Conservation (phyloP, 2,888 invertebrate species). For the Iselma pallidipennis region DNA sequence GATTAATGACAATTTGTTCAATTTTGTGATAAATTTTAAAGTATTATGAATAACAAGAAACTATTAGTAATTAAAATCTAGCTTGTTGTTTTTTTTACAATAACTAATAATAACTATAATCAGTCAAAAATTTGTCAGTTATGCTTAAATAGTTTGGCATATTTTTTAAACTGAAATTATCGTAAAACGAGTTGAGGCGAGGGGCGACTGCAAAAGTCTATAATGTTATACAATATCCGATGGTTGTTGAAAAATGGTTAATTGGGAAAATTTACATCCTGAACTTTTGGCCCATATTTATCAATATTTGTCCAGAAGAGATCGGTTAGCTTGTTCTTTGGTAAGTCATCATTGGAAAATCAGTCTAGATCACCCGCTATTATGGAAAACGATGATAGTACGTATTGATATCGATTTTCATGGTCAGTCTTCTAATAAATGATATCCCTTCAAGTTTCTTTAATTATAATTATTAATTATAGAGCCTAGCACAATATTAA, state of each 20-base stretch:
- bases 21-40: not conserved
- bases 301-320: conserved; percentile 42
- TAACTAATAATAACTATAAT: not conserved
- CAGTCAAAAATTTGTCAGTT: conserved; percentile 3
- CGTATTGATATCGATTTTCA: conserved; percentile 48
- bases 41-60: not conserved
- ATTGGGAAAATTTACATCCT: conserved; percentile 42
- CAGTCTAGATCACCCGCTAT: conserved; percentile 39
- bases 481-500: conserved; percentile 47
- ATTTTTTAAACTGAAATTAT: conserved; percentile 18
- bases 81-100: not conserved
- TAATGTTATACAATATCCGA: conserved; percentile 7
- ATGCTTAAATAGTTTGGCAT: conserved; percentile 14
- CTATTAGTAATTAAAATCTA: not conserved
- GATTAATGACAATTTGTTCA: not conserved
- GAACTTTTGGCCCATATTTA: conserved; percentile 46
- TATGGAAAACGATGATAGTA: conserved; percentile 48
- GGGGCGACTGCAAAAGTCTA: conserved; percentile 1
- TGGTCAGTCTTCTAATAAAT: conserved; percentile 27
- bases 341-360: conserved; percentile 47
- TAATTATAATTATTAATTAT: conserved; percentile 16
- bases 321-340: conserved; percentile 45
- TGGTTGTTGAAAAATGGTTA: conserved; percentile 27
- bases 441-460: not conserved
- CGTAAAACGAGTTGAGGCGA: conserved; percentile 9